Conservation (phyloP, 2,113 vertebrate species). For the Salvelinus sp. region DNA sequence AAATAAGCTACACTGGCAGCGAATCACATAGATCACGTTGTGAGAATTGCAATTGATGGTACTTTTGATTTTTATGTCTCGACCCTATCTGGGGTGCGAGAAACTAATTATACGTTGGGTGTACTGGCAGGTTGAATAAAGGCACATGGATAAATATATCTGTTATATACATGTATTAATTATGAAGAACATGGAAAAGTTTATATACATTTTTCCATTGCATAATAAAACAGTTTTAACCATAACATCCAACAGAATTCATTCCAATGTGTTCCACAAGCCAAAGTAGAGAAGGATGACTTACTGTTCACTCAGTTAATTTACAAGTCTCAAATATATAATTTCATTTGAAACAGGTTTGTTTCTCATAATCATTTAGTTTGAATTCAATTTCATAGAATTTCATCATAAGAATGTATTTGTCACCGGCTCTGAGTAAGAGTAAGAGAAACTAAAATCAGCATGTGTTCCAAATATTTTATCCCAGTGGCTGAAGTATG, state of each 20-base stretch:
- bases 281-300: not conserved
- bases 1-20: too few species aligned
- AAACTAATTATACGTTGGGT: too few species aligned
- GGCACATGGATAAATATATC: not conserved
- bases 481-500: constrained; percentile 74
- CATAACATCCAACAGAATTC: not conserved
- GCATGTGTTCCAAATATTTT: constrained; percentile 68
- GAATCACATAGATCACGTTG: too few species aligned
- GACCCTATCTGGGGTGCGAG: too few species aligned
- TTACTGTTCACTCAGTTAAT: not conserved
- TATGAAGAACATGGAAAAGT: not conserved
- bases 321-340: not conserved
- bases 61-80: too few species aligned
- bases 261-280: not conserved
- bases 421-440: too few species aligned
- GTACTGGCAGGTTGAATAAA: not conserved
- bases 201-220: not conserved
- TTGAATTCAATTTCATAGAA: not conserved
- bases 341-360: not conserved
- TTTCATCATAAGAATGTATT: not conserved
- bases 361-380: not conserved
- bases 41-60: too few species aligned
- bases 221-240: not conserved
- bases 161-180: not conserved
- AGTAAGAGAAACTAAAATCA: constrained; percentile 49